These are phyloP conservation scores for Periplaneta americana DNA, from an alignment of 1,140 invertebrate genomes.

Conservation along the genomic window DNA sequence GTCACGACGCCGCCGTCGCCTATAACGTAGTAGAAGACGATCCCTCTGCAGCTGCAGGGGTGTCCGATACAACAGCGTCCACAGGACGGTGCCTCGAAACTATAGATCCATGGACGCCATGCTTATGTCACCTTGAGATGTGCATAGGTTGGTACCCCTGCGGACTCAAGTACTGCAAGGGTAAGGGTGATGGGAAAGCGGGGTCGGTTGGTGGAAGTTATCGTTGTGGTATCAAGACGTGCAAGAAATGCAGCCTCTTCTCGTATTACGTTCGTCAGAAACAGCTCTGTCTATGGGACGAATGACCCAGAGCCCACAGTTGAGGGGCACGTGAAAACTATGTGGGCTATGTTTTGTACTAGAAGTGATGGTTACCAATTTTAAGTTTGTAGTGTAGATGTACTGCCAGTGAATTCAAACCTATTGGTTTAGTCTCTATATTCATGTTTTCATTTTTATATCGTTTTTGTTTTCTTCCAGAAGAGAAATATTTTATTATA, in stretches of 20 bases:
- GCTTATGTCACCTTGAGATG: conserved; percentile 73
- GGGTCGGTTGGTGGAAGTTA: conserved; percentile 52
- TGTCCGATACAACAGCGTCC: conserved; percentile 26
- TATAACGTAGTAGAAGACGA: neutral
- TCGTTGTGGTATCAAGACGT: conserved; percentile 93
- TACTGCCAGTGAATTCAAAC: too few relatives aligned
- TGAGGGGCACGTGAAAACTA: neutral
- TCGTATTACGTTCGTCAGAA: conserved; percentile 77
- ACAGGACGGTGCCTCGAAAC: conserved; percentile 52
- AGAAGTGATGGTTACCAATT: too few relatives aligned
- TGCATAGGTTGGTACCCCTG: conserved; percentile 86
- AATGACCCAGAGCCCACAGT: conserved; percentile 48
- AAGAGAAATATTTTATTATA: too few relatives aligned
- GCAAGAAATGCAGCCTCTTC: conserved; percentile 82
- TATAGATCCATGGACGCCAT: conserved; percentile 59
- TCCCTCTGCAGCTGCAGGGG: neutral
- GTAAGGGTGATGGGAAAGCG: conserved; percentile 50
- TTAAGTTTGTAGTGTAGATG: too few relatives aligned
- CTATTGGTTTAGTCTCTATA: too few relatives aligned
- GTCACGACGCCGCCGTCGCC: neutral
- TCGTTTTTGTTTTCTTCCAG: too few relatives aligned
- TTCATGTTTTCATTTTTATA: too few relatives aligned
- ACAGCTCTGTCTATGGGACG: conserved; percentile 82
- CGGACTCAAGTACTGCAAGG: conserved; percentile 89
- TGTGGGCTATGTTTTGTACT: too few relatives aligned